These are phyloP conservation scores for Nomada fucata DNA, from an alignment of 2,888 invertebrate species.

Conservation along the genomic window DNA sequence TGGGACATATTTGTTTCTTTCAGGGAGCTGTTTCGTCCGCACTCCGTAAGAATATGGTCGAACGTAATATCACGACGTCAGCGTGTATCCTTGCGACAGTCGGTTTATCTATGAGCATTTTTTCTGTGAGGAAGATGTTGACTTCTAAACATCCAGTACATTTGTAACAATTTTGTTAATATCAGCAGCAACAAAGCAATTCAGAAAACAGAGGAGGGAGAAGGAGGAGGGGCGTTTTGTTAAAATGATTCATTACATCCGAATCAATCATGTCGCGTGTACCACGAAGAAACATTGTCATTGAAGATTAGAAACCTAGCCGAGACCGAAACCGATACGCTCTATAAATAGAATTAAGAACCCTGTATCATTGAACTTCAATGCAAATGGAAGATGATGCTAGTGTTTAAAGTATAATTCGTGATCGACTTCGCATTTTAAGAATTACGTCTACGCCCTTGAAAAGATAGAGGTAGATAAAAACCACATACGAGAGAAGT, in stretches of 20 bases:
- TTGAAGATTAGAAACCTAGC: neutral
- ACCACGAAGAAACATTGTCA: neutral
- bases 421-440: neutral
- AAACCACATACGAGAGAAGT: neutral
- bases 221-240: neutral
- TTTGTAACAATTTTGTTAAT: conserved; percentile 60
- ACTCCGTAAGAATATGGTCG: conserved; percentile 71
- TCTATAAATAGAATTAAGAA: neutral
- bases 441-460: too few species aligned
- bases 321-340: neutral
- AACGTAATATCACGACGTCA: conserved; percentile 74
- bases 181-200: conserved; percentile 11
- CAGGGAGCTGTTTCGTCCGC: conserved; percentile 38
- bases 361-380: neutral
- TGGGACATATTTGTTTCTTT: neutral
- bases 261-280: neutral
- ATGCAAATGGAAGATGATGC: conserved; percentile 1
- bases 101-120: conserved; percentile 80
- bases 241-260: conserved; percentile 11
- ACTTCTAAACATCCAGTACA: conserved; percentile 72
- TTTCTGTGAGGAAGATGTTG: conserved; percentile 80
- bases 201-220: neutral
- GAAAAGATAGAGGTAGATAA: neutral
- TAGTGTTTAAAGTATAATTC: neutral
- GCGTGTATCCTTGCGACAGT: conserved; percentile 79